Evolutionary conservation across 2,113 vertebrate genomes (phyloP).

Genomic region (Sinosuthora webbiana): DNA sequence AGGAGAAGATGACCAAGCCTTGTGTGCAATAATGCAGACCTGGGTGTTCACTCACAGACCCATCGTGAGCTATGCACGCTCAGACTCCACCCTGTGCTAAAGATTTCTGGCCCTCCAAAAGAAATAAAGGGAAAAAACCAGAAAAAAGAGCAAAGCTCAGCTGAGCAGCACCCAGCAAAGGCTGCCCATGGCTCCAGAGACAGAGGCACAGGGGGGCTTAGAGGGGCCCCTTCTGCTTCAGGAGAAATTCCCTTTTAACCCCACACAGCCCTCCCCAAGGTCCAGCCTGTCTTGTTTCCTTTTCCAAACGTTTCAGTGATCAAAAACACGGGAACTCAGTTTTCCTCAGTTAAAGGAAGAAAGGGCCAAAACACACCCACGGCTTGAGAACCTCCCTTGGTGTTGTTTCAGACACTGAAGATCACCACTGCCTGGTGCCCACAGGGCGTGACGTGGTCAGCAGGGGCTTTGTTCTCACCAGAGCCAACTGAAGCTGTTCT

Average conservation of each 20-base stretch:
- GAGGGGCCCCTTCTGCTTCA: not conserved
- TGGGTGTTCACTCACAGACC: not conserved
- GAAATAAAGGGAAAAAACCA: not conserved
- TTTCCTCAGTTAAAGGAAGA: not conserved
- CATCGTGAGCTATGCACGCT: not conserved
- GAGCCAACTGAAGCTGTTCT: not conserved
- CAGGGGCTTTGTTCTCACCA: not conserved
- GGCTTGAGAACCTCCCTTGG: not conserved
- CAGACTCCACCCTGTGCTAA: not conserved
- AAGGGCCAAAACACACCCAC: not conserved
- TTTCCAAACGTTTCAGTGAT: not conserved
- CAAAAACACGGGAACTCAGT: not conserved
- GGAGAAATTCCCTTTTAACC: not conserved
- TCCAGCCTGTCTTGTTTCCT: not conserved
- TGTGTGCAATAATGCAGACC: not conserved
- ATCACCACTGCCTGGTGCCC: not conserved
- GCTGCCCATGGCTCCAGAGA: not conserved
- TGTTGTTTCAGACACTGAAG: not conserved
- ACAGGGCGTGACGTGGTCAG: not conserved
- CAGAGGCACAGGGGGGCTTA: not conserved
- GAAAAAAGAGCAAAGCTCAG: not conserved
- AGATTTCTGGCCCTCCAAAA: not conserved
- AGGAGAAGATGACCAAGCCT: not conserved
- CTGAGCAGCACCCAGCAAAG: not conserved
- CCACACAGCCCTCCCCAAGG: not conserved